Evolutionary conservation across 2,113 vertebrate genomes (phyloP), one percentile per base, ranked within the genome.

Genomic region (Clarias batrachus): DNA sequence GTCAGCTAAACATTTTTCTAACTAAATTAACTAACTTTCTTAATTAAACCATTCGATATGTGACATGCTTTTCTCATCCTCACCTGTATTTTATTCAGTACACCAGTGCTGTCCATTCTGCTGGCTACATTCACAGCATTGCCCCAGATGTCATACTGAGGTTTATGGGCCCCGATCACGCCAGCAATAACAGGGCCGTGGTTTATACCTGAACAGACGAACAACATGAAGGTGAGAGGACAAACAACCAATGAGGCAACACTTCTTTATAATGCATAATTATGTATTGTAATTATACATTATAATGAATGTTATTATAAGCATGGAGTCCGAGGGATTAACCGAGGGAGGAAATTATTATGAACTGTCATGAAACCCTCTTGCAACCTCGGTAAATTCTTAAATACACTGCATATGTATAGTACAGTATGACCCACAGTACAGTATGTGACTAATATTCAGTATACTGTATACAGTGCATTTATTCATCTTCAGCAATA

Each of bases 71-170:
- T 66, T 56, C 3, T 62, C 41, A 33, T 62, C 56, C 78, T n/a
- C 25, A 97, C 97, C 95, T 98, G 97, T 85, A 98, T 97, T 92
- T 96, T 97, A 80, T 96, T 95, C 86, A 97, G 87, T 41, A 96
- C 93, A 3, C 97, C 97, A 0, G 97, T 98, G 89, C 96, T 97
- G 86, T 98, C 97, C 97, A 98, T 98, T 71, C 97, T 94, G 86
- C 97, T 98, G 76, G 97, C 96, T 88, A 98, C 97, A 0, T 97
- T 97, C 16, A 98, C 97, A 0, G 96, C 94, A 91, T 98, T 98
- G 25, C 97, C 97, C 97, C 97, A 98, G 89, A 98, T 98, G 37
- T 98, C 97, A 77, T 97, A 98, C 80, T 98, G 97, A 7, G 97
- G 97, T 88, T 98, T 98, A 89, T 96, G 95, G 48, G 97, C 97